Evolutionary conservation across 2,888 invertebrate genomes (phyloP).

Genomic region (Erebia epiphron): DNA sequence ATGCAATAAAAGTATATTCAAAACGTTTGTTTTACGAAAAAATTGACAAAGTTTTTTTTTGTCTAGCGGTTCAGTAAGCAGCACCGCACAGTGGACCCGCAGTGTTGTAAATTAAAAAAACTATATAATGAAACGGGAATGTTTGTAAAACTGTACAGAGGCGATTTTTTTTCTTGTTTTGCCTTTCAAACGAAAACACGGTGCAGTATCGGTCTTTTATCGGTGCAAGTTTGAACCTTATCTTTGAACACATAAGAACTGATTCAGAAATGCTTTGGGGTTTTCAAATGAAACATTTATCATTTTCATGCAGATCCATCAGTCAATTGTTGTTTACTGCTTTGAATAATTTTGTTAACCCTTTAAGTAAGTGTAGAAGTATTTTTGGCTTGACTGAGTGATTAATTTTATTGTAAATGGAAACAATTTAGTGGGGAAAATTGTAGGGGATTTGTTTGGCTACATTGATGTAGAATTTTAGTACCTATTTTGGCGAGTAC

Average conservation of each 20-base stretch:
- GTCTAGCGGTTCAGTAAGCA: constrained; percentile 59
- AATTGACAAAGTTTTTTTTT: constrained; percentile 50
- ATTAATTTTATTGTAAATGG: background rate
- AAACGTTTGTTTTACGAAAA: constrained; percentile 66
- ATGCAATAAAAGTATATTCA: constrained; percentile 65
- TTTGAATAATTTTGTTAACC: constrained; percentile 10
- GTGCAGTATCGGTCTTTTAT: background rate
- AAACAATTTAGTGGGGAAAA: background rate
- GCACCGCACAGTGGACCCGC: constrained; percentile 67
- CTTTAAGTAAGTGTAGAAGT: background rate
- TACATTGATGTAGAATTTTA: too few species aligned
- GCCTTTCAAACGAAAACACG: constrained; percentile 22
- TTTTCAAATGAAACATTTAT: background rate
- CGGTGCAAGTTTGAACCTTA: constrained; percentile 3
- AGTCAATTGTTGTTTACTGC: background rate
- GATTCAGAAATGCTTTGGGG: background rate
- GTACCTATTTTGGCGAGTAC: too few species aligned
- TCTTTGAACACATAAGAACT: background rate
- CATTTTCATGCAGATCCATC: constrained; percentile 5
- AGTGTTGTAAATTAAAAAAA: constrained; percentile 66
- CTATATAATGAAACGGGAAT: constrained; percentile 66
- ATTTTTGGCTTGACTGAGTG: background rate
- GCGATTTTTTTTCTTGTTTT: constrained; percentile 50
- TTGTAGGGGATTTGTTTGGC: too few species aligned
- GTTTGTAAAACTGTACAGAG: constrained; percentile 68